Evolutionary conservation across 1,140 invertebrate species (phyloP), one percentile per base, ranked within the genome.

Genomic region (Lordiphosa clarofinis): DNA sequence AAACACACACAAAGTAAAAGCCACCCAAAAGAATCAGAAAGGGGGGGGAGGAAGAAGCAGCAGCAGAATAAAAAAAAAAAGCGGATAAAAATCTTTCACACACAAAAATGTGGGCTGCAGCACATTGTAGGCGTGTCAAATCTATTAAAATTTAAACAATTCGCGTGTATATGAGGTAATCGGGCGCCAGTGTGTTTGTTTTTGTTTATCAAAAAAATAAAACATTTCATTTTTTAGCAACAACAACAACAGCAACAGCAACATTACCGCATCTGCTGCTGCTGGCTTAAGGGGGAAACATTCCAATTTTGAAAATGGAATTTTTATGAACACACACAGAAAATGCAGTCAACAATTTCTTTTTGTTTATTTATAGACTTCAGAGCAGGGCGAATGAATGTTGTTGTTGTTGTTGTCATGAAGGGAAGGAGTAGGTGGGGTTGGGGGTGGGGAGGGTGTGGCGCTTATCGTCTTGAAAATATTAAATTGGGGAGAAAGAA

Each of bases 271-370:
- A 28, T 28, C 24, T 28, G 24, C 24, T 28, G 38, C 12, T 1
- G 8, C 2, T n/a, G n/a, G n/a, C n/a, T n/a, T n/a, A n/a, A n/a
- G n/a, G 7, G 7, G 24, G 7, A 4, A 9, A 13, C 12, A 8
- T 11, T 28, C 6, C 24, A 28, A 28, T 28, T 28, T 28, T 7
- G 38, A 13, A 13, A 81, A 81, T 81, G 66, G 61, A 79, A 81
- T 79, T 79, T 72, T 58, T 61, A 62, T 64, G 59, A 61, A 73
- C 57, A 71, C 59, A 65, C 57, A 66, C 58, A 57, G 43, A 69
- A 65, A 64, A 58, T 65, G 66, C 61, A 69, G 66, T 62, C 48
- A 56, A 53, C 50, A 36, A 46, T 43, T 24, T 24, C 24, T 13
- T 28, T 46, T 9, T 46, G 11, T 58, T 68, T 68, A 68, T 68